Evolutionary conservation across 2,797 vertebrate species (phyloP).

Genomic region (Meda fulgida): DNA sequence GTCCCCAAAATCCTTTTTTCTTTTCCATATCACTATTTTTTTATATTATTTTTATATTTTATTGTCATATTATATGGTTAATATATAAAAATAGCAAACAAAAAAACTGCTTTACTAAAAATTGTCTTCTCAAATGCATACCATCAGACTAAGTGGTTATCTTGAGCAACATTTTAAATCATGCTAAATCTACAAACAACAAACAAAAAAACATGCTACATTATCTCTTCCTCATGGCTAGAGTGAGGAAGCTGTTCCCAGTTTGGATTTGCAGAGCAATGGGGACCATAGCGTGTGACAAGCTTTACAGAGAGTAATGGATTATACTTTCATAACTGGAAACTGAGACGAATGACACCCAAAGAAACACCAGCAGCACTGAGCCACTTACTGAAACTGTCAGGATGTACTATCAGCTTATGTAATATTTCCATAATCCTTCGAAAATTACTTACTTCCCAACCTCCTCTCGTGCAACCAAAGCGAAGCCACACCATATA

Average conservation of each 20-base stretch:
- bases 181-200: neutral
- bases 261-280: constrained; percentile 26
- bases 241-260: neutral
- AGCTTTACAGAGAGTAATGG: constrained; percentile 40
- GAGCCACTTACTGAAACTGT: constrained; percentile 17
- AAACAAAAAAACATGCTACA: neutral
- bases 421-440: constrained; percentile 24
- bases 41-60: neutral
- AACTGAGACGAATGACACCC: constrained; percentile 34
- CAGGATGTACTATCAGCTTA: neutral
- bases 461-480: neutral
- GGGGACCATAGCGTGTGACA: constrained; percentile 46
- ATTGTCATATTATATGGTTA: neutral
- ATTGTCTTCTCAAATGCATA: neutral
- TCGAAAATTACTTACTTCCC: neutral
- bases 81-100: neutral
- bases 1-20: neutral
- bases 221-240: neutral
- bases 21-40: neutral
- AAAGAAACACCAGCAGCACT: constrained; percentile 23
- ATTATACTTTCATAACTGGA: constrained; percentile 40
- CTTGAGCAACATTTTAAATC: neutral
- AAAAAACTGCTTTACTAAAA: neutral
- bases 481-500: neutral
- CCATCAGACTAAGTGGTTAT: neutral